Evolutionary conservation across 1,140 invertebrate species (phyloP), one percentile per base, ranked within the genome.

Genomic region (Drosophila setifemur): DNA sequence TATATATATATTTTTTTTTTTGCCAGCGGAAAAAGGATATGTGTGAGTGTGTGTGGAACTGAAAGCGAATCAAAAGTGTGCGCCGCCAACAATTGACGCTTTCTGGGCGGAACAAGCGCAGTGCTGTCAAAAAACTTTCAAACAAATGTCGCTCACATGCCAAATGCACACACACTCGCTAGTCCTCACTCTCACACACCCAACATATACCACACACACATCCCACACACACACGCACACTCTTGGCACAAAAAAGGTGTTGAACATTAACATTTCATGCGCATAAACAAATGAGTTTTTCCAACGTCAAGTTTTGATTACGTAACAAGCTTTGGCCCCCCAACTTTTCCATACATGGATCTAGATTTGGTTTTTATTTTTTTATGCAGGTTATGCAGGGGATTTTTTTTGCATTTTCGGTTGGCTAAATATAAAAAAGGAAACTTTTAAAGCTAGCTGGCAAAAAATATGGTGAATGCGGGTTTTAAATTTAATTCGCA

Each of bases 121-220:
- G 48, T 19, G 58, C 81, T 74, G 79, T 85, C 79, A 79, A 72
- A 83, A 83, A 79, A 83, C 79, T 86, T 83, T 83, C 48, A 74
- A 79, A 79, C 79, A 83, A 83, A 83, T 85, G 79, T 85, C 78
- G 79, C 73, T 83, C 79, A 85, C 73, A 83, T 83, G 78, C 73
- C 79, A 82, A 82, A 63, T 55, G 33, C 67, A 81, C 43, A 68
- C 71, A 39, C 23, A 50, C 19, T n/a, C n/a, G n/a, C n/a, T n/a
- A n/a, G n/a, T n/a, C n/a, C n/a, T n/a, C n/a, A 28, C 29, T 31
- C 16, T 14, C 45, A 31, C 37, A 64, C 35, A 26, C 7, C 16
- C 18, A 40, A 31, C 37, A 64, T 29, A 26, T 5, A 31, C 14
- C 2, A 28, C 18, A 28, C 11, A 43, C 40, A 31, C 26, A 45